These are phyloP conservation scores for Halcyon chelicuti DNA, from an alignment of 2,797 vertebrate genomes.

Conservation along the genomic window DNA sequence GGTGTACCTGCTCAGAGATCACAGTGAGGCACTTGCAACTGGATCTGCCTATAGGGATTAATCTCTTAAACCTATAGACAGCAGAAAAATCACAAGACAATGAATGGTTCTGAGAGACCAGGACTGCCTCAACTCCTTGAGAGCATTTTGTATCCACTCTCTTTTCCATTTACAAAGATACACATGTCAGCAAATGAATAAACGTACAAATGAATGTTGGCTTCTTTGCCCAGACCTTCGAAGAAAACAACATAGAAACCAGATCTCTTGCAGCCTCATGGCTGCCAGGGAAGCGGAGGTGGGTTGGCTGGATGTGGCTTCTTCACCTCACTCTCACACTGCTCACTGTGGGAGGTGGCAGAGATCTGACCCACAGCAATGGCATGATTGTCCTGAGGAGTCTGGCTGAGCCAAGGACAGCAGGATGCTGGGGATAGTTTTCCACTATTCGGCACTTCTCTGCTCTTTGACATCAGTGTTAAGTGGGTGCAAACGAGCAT, in stretches of 20 bases:
- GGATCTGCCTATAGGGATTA: not conserved
- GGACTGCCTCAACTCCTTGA: not conserved
- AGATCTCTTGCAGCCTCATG: not conserved
- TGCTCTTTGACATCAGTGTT: not conserved
- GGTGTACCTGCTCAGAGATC: not conserved
- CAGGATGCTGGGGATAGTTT: not conserved
- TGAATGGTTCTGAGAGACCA: not conserved
- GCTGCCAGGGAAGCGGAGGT: not conserved
- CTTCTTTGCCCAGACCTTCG: not conserved
- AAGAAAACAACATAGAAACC: not conserved
- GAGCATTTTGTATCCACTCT: not conserved
- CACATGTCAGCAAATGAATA: not conserved
- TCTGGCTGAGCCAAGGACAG: not conserved
- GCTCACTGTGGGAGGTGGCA: not conserved
- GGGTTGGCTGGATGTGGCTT: not conserved
- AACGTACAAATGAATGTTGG: not conserved
- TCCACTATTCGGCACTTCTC: not conserved
- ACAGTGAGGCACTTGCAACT: not conserved
- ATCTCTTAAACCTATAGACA: not conserved
- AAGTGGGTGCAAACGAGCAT: not conserved
- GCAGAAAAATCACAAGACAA: not conserved
- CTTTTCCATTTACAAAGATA: not conserved
- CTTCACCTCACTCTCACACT: not conserved
- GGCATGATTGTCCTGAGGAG: not conserved
- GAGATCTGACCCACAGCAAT: rapidly evolving